phyloP scores from a whole-genome alignment of 2,888 invertebrate genomes.

The Mycogona germanica region DNA sequence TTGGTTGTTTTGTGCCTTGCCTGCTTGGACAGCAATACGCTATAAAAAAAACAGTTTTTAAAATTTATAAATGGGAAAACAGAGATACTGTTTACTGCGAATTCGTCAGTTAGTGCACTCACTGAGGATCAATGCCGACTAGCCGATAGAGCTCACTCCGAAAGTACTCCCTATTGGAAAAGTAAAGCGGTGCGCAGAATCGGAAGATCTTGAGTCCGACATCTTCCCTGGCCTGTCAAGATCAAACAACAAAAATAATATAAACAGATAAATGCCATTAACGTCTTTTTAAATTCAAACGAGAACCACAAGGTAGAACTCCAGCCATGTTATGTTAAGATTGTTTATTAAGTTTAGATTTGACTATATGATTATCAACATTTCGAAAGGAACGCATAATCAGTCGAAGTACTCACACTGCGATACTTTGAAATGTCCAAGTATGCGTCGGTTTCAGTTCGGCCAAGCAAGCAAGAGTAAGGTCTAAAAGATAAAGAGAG shows the following conservation, averaged over 20 bases:
- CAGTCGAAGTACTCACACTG: not conserved
- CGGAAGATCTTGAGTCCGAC: constrained; percentile 60
- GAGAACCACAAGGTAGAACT: not conserved
- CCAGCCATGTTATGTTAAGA: not conserved
- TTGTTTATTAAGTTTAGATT: not conserved
- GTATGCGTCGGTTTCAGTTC: too few relatives aligned
- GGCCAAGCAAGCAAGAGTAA: too few relatives aligned
- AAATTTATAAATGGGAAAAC: too few relatives aligned
- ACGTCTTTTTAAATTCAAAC: not conserved
- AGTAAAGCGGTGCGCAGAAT: constrained; percentile 39
- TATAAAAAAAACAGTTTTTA: too few relatives aligned
- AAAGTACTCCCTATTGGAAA: constrained; percentile 14
- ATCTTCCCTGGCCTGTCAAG: constrained; percentile 50
- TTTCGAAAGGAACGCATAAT: not conserved
- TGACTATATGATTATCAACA: not conserved
- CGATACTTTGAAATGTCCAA: not conserved
- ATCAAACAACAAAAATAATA: not conserved
- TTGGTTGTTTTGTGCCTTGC: too few relatives aligned
- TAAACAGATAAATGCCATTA: not conserved
- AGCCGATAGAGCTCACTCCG: constrained; percentile 2
- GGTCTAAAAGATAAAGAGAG: too few relatives aligned
- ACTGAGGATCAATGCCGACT: constrained; percentile 7
- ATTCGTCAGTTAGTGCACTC: too few relatives aligned
- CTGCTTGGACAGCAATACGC: too few relatives aligned
- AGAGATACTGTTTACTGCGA: too few relatives aligned